Percentiles rank a stretch among this genome's conserved stretches.
Conservation (phyloP, 2,888 invertebrate species). For the Pegoplata infirma region DNA sequence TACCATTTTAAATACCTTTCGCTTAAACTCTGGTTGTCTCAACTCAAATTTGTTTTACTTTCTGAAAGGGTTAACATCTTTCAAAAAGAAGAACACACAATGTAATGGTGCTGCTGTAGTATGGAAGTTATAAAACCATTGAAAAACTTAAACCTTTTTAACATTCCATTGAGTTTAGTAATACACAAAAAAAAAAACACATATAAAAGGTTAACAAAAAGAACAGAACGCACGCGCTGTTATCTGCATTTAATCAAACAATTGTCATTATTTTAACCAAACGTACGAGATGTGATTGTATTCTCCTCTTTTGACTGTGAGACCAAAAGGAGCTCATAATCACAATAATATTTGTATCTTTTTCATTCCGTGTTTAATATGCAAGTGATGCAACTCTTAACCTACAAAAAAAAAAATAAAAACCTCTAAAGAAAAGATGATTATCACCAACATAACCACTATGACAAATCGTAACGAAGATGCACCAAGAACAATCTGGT, state of each 20-base stretch:
- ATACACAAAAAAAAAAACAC: slow-evolving; percentile 44
- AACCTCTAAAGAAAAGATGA: slow-evolving; percentile 45
- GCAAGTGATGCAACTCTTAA: slow-evolving; percentile 70
- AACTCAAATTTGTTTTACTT: no score
- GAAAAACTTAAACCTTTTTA: slow-evolving; percentile 37
- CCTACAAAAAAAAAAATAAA: slow-evolving; percentile 21
- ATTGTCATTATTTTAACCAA: slow-evolving; percentile 54
- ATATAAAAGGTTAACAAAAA: slow-evolving; percentile 3
- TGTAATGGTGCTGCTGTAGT: slow-evolving; percentile 11
- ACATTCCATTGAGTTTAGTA: slow-evolving; percentile 59
- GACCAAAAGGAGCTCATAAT: slow-evolving; percentile 46
- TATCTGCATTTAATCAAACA: slow-evolving; percentile 57
- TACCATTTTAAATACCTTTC: no score
- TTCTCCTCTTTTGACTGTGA: slow-evolving; percentile 19
- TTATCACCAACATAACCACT: slow-evolving; percentile 54
- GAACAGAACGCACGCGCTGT: slow-evolving; percentile 60
- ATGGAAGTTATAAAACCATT: slow-evolving; percentile 50
- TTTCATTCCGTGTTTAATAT: slow-evolving; percentile 72
- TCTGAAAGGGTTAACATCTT: slow-evolving; percentile 30
- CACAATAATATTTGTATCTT: slow-evolving; percentile 10
- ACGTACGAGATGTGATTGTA: slow-evolving; percentile 46
- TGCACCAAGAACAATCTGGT: slow-evolving; percentile 24
- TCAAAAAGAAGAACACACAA: slow-evolving; percentile 1
- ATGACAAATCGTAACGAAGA: slow-evolving; percentile 60
- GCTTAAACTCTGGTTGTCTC: no score